Evolutionary conservation across 2,113 vertebrate genomes (phyloP).

Genomic region (Atlantisia rogersi): DNA sequence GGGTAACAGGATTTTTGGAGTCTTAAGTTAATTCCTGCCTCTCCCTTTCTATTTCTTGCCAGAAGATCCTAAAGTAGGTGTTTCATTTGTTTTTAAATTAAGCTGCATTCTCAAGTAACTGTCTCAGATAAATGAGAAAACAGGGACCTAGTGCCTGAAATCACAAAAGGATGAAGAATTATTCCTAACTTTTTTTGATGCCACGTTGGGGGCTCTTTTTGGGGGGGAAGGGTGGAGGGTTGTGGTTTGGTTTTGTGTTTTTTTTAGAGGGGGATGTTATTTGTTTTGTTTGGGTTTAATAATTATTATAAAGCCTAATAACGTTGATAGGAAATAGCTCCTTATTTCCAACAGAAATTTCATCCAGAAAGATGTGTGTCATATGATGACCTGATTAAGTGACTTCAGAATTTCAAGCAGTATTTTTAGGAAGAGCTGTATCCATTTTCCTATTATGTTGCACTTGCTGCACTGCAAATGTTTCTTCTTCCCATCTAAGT

Average conservation of each 20-base stretch:
- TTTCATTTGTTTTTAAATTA: neutral
- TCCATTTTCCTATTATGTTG: neutral
- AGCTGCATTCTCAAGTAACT: neutral
- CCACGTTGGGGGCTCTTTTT: no score
- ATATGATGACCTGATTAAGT: neutral
- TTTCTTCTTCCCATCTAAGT: neutral
- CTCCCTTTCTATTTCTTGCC: neutral
- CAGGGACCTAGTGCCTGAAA: neutral
- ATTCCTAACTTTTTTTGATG: neutral
- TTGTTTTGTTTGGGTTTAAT: neutral
- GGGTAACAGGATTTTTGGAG: neutral
- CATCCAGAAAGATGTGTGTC: neutral
- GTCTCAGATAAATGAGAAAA: neutral
- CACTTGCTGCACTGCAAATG: neutral
- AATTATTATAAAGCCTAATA: neutral
- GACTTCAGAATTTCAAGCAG: neutral
- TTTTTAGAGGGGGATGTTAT: no score
- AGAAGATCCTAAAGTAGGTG: neutral
- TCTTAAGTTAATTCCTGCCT: neutral
- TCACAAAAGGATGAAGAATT: neutral
- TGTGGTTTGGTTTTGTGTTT: no score
- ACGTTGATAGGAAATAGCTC: neutral
- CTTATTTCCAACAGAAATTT: neutral
- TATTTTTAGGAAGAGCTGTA: neutral
- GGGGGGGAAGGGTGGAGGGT: no score